A percentile compares a stretch with the other conserved stretches of the same genome.
Evolutionary conservation across 2,113 vertebrate species (phyloP).

Genomic region (Dipodomys stephensi): DNA sequence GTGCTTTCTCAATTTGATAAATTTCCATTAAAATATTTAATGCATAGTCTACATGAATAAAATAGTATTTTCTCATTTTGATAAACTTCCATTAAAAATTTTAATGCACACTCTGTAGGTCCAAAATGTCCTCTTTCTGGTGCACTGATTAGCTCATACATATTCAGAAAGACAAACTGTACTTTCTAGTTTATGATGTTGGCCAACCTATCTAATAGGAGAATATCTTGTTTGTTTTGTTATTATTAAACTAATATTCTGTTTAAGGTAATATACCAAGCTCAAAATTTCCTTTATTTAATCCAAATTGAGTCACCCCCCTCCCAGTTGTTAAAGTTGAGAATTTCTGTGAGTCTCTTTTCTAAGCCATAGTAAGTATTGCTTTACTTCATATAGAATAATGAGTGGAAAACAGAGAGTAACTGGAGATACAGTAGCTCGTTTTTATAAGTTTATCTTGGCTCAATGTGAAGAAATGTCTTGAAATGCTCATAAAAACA

Average conservation of each 20-base stretch:
- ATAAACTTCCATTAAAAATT: slow-evolving; percentile 39
- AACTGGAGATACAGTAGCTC: background rate
- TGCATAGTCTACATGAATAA: background rate
- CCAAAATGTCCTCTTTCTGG: background rate
- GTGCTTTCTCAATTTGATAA: background rate
- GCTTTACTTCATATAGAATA: background rate
- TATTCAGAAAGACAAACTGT: slow-evolving; percentile 35
- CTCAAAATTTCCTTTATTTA: slow-evolving; percentile 19
- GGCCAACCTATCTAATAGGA: background rate
- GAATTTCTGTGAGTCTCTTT: background rate
- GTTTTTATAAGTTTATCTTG: slow-evolving; percentile 9
- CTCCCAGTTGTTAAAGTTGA: background rate
- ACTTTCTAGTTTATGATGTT: background rate
- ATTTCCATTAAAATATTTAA: too few relatives aligned
- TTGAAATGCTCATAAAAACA: background rate
- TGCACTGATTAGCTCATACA: slow-evolving; percentile 5
- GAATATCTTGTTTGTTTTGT: slow-evolving; percentile 5
- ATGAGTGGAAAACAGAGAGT: background rate
- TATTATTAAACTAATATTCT: slow-evolving; percentile 48
- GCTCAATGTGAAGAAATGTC: background rate
- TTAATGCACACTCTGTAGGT: slow-evolving; percentile 20
- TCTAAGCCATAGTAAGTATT: background rate
- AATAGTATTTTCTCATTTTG: slow-evolving; percentile 26
- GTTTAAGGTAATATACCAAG: slow-evolving; percentile 15
- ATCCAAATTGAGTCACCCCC: background rate